Percentiles rank a stretch among this genome's conserved stretches.
Conservation (phyloP, 2,113 vertebrate genomes). For the Ailuropoda melanoleuca region DNA sequence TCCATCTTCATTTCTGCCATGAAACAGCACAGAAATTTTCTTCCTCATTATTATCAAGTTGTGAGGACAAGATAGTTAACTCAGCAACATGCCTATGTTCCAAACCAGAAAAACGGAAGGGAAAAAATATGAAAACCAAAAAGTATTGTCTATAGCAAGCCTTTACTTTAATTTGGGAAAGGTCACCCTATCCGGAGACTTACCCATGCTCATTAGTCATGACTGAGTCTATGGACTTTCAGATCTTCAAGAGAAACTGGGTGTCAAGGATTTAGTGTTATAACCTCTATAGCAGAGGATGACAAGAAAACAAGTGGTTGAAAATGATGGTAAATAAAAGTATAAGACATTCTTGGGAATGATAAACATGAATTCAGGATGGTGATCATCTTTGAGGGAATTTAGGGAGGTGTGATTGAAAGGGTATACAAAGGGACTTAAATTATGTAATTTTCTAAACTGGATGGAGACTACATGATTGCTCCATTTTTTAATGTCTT, state of each 20-base stretch:
- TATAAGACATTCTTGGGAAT: not conserved
- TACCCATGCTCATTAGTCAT: not conserved
- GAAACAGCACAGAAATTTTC: not conserved
- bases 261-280: not conserved
- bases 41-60: not conserved
- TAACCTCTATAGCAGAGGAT: not conserved
- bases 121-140: not conserved
- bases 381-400: not conserved
- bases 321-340: not conserved
- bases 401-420: not conserved
- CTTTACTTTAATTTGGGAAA: not conserved
- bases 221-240: not conserved
- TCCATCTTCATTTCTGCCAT: not conserved
- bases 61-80: not conserved
- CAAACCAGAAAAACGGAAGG: not conserved
- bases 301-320: not conserved
- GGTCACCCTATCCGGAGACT: not conserved
- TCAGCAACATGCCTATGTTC: not conserved
- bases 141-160: not conserved
- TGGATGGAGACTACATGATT: not conserved
- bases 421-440: not conserved
- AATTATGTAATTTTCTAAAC: not conserved
- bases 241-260: not conserved
- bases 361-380: not conserved
- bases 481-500: not conserved